Percentiles rank a stretch among this genome's conserved stretches.
These are phyloP conservation scores for Entelurus aequoreus DNA, from an alignment of 2,113 vertebrate species.

Conservation along the genomic window DNA sequence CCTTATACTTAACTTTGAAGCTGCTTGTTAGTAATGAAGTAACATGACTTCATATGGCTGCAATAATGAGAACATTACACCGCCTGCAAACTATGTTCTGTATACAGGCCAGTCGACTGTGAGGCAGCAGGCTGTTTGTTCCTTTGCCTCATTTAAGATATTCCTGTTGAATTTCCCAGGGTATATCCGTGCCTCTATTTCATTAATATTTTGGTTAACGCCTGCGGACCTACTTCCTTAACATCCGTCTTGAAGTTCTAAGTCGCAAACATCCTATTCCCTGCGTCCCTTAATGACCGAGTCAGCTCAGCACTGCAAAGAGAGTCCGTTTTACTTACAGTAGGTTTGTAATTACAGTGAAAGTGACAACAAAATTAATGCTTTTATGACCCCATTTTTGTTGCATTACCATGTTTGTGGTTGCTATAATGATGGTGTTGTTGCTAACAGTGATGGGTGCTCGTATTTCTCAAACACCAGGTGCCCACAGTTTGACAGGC, in stretches of 20 bases:
- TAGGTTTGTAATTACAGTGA: conserved; percentile 18
- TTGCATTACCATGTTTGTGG: conserved; percentile 22
- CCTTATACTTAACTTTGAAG: not conserved
- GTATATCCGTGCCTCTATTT: not conserved
- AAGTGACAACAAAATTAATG: conserved; percentile 15
- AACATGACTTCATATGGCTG: not conserved
- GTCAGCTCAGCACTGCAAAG: conserved; percentile 40
- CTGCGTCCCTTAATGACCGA: conserved; percentile 22
- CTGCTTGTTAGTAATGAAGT: not conserved
- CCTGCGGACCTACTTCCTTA: conserved; percentile 1
- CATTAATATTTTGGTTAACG: conserved; percentile 7
- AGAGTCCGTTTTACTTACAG: conserved; percentile 22
- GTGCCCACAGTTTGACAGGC: conserved; percentile 43
- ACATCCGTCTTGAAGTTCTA: conserved; percentile 5
- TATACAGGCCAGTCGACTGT: conserved; percentile 1
- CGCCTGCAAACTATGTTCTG: not conserved
- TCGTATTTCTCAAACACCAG: conserved; percentile 41
- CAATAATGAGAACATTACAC: not conserved
- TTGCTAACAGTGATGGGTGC: conserved; percentile 32
- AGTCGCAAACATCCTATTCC: conserved; percentile 11
- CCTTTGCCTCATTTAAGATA: conserved; percentile 1
- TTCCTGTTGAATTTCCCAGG: conserved; percentile 7
- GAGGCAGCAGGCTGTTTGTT: conserved; percentile 2
- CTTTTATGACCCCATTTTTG: conserved; percentile 12
- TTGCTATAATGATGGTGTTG: conserved; percentile 40